These are phyloP conservation scores for Parascotia fuliginaria DNA, from an alignment of 2,888 invertebrate species.

Conservation along the genomic window DNA sequence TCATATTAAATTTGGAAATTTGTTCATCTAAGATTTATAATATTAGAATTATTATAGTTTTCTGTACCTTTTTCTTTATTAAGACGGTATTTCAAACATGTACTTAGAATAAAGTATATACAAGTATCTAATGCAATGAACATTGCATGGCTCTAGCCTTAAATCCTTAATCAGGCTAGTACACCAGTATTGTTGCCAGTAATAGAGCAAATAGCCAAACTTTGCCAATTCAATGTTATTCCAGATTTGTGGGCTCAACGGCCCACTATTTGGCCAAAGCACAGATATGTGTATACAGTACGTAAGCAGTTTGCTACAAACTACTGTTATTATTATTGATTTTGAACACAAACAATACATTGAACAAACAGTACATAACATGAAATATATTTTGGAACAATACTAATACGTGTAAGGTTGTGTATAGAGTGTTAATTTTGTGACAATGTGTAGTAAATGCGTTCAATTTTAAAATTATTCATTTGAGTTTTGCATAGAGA, in stretches of 20 bases:
- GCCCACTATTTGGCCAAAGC: slow-evolving; percentile 1
- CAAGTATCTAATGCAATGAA: neutral
- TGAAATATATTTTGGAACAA: too few species aligned
- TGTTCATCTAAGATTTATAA: too few species aligned
- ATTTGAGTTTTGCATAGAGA: too few species aligned
- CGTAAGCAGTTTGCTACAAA: neutral
- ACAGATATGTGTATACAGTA: neutral
- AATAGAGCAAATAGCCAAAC: slow-evolving; percentile 28
- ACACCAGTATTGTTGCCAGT: slow-evolving; percentile 17
- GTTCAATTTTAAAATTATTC: too few species aligned
- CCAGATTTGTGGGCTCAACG: slow-evolving; percentile 41
- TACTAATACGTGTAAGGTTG: too few species aligned
- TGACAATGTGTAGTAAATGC: too few species aligned
- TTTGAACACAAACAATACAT: too few species aligned
- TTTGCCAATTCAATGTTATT: slow-evolving; percentile 46
- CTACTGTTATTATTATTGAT: neutral
- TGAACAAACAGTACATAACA: too few species aligned
- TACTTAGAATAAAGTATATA: neutral
- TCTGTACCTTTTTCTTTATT: too few species aligned
- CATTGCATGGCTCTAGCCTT: neutral
- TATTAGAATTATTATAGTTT: too few species aligned
- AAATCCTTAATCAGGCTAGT: neutral
- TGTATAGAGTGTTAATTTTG: too few species aligned
- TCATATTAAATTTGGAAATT: too few species aligned
- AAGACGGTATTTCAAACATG: neutral